A percentile compares a stretch with the other conserved stretches of the same genome.
These are phyloP conservation scores for Columba guinea DNA, from an alignment of 2,797 vertebrate genomes.

Conservation along the genomic window DNA sequence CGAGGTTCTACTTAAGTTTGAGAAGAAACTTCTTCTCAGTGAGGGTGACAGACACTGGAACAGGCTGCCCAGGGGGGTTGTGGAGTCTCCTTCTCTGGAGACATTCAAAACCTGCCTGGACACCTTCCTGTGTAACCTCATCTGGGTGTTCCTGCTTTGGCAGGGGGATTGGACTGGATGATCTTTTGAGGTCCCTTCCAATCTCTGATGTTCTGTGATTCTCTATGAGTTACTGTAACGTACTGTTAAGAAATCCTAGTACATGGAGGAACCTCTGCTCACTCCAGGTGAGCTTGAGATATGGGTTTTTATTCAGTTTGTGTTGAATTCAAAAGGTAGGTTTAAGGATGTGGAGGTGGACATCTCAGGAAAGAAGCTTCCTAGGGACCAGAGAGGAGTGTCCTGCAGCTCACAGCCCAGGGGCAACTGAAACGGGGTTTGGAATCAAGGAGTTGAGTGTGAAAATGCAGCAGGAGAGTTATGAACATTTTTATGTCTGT, in stretches of 20 bases:
- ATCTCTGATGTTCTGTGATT: too few relatives aligned
- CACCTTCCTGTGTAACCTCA: too few relatives aligned
- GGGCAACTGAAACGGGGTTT: neutral
- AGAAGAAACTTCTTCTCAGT: too few relatives aligned
- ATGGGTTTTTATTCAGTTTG: neutral
- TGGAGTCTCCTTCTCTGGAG: too few relatives aligned
- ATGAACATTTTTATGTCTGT: neutral
- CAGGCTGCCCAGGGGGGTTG: too few relatives aligned
- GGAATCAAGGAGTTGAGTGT: neutral
- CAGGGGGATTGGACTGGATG: too few relatives aligned
- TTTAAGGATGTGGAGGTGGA: neutral
- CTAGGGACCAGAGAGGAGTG: neutral
- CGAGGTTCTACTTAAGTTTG: too few relatives aligned
- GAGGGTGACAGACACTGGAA: too few relatives aligned
- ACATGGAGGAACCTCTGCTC: neutral
- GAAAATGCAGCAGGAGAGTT: neutral
- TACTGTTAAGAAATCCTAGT: neutral
- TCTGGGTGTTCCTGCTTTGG: too few relatives aligned
- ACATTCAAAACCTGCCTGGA: too few relatives aligned
- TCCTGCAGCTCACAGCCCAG: neutral
- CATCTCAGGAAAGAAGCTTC: neutral
- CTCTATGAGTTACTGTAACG: neutral
- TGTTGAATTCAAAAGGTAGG: neutral
- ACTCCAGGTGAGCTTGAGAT: neutral
- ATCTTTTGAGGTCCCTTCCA: too few relatives aligned